Percentiles rank a stretch among this genome's conserved stretches.
Conservation (phyloP, 2,888 invertebrate genomes). For the Leucoptera coffeella region DNA sequence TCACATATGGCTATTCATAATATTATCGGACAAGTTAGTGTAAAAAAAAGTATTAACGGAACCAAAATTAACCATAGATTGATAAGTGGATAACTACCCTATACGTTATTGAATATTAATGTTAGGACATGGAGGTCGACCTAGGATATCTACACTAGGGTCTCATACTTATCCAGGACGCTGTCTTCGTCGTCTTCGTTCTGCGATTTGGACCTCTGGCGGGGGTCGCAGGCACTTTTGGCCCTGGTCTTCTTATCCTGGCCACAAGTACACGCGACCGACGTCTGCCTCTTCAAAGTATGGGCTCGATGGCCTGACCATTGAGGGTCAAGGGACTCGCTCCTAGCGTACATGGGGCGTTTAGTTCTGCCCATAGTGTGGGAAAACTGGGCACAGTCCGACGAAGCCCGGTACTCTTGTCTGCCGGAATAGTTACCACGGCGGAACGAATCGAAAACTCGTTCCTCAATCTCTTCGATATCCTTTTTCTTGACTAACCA, state of each 20-base stretch:
- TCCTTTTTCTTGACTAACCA: conserved; percentile 49
- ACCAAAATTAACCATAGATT: no score
- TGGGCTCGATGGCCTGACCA: conserved; percentile 28
- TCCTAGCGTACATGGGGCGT: conserved; percentile 26
- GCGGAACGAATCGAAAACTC: conserved; percentile 36
- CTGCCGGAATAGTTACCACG: conserved; percentile 23
- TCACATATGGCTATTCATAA: no score
- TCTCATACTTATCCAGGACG: conserved; percentile 46
- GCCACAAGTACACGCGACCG: conserved; percentile 41
- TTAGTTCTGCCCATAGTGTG: conserved; percentile 24
- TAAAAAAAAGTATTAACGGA: no score
- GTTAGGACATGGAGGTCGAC: neutral
- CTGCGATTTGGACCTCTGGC: conserved; percentile 25
- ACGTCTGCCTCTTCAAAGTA: conserved; percentile 34
- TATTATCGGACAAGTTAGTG: no score
- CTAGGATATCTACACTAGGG: conserved; percentile 37
- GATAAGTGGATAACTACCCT: no score
- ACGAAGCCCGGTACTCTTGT: conserved; percentile 19
- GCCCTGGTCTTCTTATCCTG: conserved; percentile 38
- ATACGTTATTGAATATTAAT: neutral
- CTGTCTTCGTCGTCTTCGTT: conserved; percentile 34
- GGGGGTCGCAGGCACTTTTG: conserved; percentile 17
- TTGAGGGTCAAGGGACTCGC: conserved; percentile 36
- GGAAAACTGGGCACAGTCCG: conserved; percentile 24
- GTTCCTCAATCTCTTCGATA: conserved; percentile 41